phyloP scores from a whole-genome alignment of 2,888 invertebrate genomes.

The Slavum lentiscoides region DNA sequence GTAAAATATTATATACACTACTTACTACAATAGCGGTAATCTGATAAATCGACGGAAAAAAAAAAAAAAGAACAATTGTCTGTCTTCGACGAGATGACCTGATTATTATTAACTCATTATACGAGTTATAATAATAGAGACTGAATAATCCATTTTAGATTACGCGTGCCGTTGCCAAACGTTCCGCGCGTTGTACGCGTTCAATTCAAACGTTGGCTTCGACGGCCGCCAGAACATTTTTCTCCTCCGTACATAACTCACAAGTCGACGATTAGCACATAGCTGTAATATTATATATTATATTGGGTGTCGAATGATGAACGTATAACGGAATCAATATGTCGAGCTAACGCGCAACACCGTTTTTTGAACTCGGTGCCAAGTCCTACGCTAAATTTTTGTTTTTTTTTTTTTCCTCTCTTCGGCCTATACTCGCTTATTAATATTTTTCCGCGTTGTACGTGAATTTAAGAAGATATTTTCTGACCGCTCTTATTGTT shows the following conservation, averaged over 20 bases:
- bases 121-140: not conserved
- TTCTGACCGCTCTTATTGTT: constrained; percentile 26
- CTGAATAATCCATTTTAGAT: no score
- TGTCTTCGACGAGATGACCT: constrained; percentile 26
- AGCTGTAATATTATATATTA: not conserved
- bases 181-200: constrained; percentile 1
- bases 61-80: no score
- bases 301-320: constrained; percentile 15
- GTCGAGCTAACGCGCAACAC: not conserved
- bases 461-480: constrained; percentile 4
- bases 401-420: no score
- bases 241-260: constrained; percentile 10
- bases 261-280: constrained; percentile 22
- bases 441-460: constrained; percentile 11
- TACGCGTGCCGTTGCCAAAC: constrained; percentile 26
- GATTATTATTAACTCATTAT: constrained; percentile 44
- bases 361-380: constrained; percentile 30
- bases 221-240: constrained; percentile 32
- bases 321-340: constrained; percentile 20
- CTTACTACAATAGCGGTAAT: not conserved
- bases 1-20: no score
- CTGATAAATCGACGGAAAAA: not conserved
- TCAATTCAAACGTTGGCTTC: constrained; percentile 43
- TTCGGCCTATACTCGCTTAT: not conserved
- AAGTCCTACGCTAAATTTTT: constrained; percentile 24